These are phyloP conservation scores for Cyanistes caeruleus DNA, from an alignment of 2,113 vertebrate species.

Conservation along the genomic window DNA sequence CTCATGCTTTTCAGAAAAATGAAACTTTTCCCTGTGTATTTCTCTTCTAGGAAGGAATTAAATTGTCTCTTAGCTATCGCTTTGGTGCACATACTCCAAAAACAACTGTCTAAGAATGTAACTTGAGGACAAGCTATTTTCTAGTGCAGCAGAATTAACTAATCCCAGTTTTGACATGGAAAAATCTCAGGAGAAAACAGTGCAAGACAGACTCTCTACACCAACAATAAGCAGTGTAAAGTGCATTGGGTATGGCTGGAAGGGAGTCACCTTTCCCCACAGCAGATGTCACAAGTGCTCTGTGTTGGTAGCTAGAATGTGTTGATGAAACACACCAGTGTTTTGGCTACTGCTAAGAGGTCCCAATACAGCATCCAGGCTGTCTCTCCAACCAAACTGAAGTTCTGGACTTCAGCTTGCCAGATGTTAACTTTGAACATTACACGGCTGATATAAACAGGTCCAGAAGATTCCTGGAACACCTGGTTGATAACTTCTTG, in stretches of 20 bases:
- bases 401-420: not conserved
- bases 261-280: not conserved
- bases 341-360: not conserved
- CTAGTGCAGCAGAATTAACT: not conserved
- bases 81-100: not conserved
- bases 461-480: not conserved
- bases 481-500: not conserved
- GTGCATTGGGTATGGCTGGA: not conserved
- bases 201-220: not conserved
- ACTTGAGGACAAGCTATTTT: not conserved
- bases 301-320: not conserved
- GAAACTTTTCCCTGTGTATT: not conserved
- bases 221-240: not conserved
- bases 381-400: not conserved
- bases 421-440: not conserved
- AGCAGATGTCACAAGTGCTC: not conserved
- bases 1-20: not conserved
- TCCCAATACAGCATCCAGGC: not conserved
- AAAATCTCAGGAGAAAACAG: not conserved
- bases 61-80: not conserved
- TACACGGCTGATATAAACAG: not conserved
- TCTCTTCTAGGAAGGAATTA: not conserved
- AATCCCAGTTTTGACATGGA: not conserved
- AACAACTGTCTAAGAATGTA: not conserved
- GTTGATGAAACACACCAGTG: not conserved